Percentiles rank a stretch among this genome's conserved stretches.
phyloP scores from a whole-genome alignment of 2,113 vertebrate species.

The Corydoras maculifer region DNA sequence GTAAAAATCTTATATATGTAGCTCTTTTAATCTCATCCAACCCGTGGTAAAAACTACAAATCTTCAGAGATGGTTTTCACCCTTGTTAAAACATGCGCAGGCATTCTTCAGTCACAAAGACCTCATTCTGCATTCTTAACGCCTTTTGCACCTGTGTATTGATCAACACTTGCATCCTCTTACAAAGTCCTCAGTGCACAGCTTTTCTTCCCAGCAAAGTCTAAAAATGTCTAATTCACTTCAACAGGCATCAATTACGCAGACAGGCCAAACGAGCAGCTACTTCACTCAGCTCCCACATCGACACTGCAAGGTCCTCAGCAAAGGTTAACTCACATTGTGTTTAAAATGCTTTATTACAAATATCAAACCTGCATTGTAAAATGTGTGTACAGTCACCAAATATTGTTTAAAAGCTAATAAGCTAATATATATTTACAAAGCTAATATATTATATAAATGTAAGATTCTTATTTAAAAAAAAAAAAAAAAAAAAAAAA shows the following conservation, averaged over 20 bases:
- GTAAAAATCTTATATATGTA: no score
- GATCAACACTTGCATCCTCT: slow-evolving; percentile 21
- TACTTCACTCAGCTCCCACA: neutral
- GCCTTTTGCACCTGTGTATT: slow-evolving; percentile 2
- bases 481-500: no score
- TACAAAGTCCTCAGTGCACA: neutral
- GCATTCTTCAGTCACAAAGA: neutral
- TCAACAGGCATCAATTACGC: slow-evolving; percentile 21
- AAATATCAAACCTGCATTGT: no score
- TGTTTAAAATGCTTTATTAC: neutral
- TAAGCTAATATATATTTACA: no score
- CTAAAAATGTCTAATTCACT: slow-evolving; percentile 16
- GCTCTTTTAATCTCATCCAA: no score
- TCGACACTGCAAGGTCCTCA: slow-evolving; percentile 1
- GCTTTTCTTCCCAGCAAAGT: neutral
- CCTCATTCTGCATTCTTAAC: slow-evolving; percentile 7
- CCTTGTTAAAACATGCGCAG: neutral
- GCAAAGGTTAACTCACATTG: neutral
- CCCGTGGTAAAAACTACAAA: no score
- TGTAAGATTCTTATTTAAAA: no score
- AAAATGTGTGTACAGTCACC: no score
- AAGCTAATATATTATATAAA: no score
- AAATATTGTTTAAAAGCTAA: no score
- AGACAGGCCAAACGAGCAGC: slow-evolving; percentile 1
- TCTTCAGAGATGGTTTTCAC: no score